A percentile compares a stretch with the other conserved stretches of the same genome.
These are phyloP conservation scores for Sciurus niger DNA, from an alignment of 2,113 vertebrate species.

Conservation along the genomic window DNA sequence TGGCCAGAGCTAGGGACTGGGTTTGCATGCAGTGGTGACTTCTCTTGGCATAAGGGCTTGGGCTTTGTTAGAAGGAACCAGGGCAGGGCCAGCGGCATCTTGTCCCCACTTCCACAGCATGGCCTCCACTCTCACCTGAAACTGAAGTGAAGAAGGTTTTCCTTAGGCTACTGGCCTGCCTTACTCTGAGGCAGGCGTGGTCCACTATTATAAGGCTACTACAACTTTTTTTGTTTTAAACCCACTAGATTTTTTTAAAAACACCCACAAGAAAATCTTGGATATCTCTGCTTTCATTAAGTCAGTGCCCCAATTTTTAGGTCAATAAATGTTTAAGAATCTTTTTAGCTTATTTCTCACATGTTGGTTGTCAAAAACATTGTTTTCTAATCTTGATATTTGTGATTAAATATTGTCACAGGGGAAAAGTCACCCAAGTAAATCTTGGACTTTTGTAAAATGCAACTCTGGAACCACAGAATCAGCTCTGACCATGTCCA, in stretches of 20 bases:
- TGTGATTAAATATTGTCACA: not conserved
- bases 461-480: not conserved
- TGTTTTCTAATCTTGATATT: slow-evolving; percentile 21
- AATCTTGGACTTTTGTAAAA: not conserved
- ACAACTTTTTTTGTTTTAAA: not conserved
- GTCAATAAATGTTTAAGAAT: not conserved
- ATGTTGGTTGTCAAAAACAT: not conserved
- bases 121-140: not conserved
- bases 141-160: not conserved
- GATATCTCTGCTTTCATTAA: not conserved
- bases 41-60: not conserved
- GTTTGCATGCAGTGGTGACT: not conserved
- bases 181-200: not conserved
- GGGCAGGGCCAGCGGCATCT: not conserved
- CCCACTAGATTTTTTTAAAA: slow-evolving; percentile 19
- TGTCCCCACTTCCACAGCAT: accelerated
- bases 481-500: not conserved
- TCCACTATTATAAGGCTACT: not conserved
- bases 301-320: not conserved
- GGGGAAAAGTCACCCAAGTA: not conserved
- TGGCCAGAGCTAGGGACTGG: not conserved
- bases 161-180: not conserved
- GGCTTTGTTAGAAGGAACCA: not conserved
- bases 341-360: slow-evolving; percentile 10
- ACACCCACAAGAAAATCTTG: not conserved